Conservation (phyloP, 1,140 invertebrate genomes). For the Solenopsis invicta region DNA sequence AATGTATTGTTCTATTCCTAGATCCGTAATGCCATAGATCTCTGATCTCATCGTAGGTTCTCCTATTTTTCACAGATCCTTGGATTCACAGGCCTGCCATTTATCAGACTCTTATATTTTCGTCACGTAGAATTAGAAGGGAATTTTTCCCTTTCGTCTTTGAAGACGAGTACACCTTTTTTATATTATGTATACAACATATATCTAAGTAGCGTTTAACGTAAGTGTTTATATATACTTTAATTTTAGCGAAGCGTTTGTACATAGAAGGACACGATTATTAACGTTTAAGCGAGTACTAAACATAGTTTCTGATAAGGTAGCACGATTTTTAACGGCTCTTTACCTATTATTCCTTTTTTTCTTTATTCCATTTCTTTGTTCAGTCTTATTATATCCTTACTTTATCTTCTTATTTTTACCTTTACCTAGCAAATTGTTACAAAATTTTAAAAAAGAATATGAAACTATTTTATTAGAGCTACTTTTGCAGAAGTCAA, state of each 20-base stretch:
- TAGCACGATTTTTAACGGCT: conserved; percentile 26
- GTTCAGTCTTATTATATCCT: background rate
- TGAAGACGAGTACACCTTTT: conserved; percentile 44
- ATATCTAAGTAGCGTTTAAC: conserved; percentile 50
- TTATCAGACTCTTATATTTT: conserved; percentile 52
- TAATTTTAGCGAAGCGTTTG: conserved; percentile 27
- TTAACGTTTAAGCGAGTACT: conserved; percentile 52
- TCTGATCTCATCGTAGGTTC: conserved; percentile 21
- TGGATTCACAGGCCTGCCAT: conserved; percentile 15
- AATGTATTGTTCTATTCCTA: conserved; percentile 5
- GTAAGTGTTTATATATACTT: conserved; percentile 36
- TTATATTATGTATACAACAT: conserved; percentile 47
- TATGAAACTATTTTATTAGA: background rate
- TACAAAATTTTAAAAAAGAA: background rate
- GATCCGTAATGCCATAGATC: background rate
- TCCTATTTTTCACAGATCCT: conserved; percentile 17
- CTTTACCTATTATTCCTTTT: conserved; percentile 9
- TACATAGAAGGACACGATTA: conserved; percentile 53
- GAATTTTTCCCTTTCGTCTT: conserved; percentile 37
- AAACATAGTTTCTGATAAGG: conserved; percentile 37
- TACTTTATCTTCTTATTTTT: background rate
- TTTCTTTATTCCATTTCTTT: conserved; percentile 5
- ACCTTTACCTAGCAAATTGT: background rate
- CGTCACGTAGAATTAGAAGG: conserved; percentile 43
- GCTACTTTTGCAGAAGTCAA: background rate